These are phyloP conservation scores for Drosophila athabasca DNA, from an alignment of 1,140 invertebrate genomes.

Conservation along the genomic window DNA sequence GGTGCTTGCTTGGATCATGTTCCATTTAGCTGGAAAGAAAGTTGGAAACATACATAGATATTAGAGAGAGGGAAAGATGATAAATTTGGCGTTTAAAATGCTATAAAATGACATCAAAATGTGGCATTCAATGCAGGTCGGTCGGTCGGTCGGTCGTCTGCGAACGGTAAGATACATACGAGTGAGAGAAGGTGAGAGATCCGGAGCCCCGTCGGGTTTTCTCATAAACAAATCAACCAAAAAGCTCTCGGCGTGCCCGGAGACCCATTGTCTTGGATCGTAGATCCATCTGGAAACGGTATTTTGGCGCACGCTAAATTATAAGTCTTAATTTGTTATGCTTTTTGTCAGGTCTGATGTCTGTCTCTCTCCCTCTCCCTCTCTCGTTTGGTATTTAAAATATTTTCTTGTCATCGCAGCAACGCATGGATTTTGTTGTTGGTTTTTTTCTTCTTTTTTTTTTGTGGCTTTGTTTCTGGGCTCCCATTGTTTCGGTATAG, in stretches of 20 bases:
- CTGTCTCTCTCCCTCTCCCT: too few species aligned
- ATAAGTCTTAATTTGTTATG: constrained; percentile 76
- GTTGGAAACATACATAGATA: constrained; percentile 41
- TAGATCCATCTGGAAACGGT: constrained; percentile 53
- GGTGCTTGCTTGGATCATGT: too few species aligned
- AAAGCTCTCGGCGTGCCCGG: constrained; percentile 13
- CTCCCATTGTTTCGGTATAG: constrained; percentile 40
- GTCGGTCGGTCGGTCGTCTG: not conserved
- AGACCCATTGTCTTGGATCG: constrained; percentile 47
- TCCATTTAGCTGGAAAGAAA: constrained; percentile 55
- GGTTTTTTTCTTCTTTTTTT: too few species aligned
- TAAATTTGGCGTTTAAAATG: constrained; percentile 69
- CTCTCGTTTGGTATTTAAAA: constrained; percentile 44
- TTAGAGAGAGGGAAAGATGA: constrained; percentile 27
- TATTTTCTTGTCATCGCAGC: constrained; percentile 42
- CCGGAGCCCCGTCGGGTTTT: constrained; percentile 44
- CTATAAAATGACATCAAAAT: constrained; percentile 56
- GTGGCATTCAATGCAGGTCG: constrained; percentile 28
- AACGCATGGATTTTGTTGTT: constrained; percentile 18
- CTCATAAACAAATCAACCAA: constrained; percentile 68
- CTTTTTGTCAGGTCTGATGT: constrained; percentile 54
- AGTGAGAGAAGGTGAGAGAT: constrained; percentile 8
- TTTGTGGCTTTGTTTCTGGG: constrained; percentile 24
- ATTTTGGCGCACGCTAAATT: constrained; percentile 79
- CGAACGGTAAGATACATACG: constrained; percentile 48